Evolutionary conservation across 2,113 vertebrate genomes (phyloP).

Genomic region (Gasterosteus nipponicus): DNA sequence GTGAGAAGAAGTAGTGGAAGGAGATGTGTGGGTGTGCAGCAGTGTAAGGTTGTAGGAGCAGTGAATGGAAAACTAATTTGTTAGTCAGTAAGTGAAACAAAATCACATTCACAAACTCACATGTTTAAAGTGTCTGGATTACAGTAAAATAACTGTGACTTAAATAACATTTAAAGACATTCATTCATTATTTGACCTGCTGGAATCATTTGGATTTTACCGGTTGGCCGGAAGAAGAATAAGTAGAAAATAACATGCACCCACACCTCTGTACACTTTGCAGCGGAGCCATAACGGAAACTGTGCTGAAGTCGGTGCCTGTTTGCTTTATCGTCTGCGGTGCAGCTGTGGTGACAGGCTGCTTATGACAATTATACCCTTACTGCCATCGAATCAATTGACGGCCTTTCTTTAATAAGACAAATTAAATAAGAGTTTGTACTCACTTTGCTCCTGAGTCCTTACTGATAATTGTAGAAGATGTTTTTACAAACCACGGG

Average conservation of each 20-base stretch:
- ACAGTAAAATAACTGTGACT: neutral
- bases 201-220: too few relatives aligned
- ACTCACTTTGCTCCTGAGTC: conserved; percentile 54
- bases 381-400: conserved; percentile 61
- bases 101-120: neutral
- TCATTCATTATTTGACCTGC: too few relatives aligned
- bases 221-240: neutral
- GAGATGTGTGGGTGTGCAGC: conserved; percentile 1
- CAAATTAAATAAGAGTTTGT: conserved; percentile 65
- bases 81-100: neutral
- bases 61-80: neutral
- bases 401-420: conserved; percentile 68
- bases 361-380: conserved; percentile 70
- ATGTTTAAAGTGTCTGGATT: neutral
- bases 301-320: conserved; percentile 48
- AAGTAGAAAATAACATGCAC: conserved; percentile 11
- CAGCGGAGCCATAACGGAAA: conserved; percentile 11
- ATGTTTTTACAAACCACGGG: conserved; percentile 67
- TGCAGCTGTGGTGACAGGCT: conserved; percentile 64
- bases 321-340: conserved; percentile 57
- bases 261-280: conserved; percentile 31
- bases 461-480: conserved; percentile 68
- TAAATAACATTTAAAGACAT: neutral
- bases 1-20: conserved; percentile 15
- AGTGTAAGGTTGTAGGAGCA: neutral